phyloP scores from a whole-genome alignment of 2,113 vertebrate species.

The Nettapus auritus region DNA sequence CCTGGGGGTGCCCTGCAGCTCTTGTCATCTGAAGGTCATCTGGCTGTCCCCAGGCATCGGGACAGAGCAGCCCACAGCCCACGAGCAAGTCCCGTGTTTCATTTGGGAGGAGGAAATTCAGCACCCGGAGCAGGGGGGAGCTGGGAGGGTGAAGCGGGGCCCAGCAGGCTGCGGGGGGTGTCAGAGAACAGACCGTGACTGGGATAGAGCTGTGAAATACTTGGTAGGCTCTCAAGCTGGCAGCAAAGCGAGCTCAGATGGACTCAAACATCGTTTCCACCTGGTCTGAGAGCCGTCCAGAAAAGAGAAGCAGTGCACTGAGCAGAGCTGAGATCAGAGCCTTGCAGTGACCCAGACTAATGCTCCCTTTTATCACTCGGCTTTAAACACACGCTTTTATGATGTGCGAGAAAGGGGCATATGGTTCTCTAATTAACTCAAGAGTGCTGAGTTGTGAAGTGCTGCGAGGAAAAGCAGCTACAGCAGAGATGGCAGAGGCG shows the following conservation, averaged over 20 bases:
- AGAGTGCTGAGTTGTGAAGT: constrained; percentile 59
- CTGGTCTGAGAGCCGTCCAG: constrained; percentile 21
- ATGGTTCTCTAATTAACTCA: constrained; percentile 61
- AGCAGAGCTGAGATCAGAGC: constrained; percentile 6
- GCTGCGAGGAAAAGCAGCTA: constrained; percentile 42
- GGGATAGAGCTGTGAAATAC: constrained; percentile 23
- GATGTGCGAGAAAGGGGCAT: constrained; percentile 62
- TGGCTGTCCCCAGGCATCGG: background rate
- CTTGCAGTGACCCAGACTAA: constrained; percentile 8
- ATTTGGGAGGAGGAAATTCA: background rate
- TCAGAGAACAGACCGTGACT: constrained; percentile 23
- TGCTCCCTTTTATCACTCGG: constrained; percentile 46
- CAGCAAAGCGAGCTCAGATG: constrained; percentile 2
- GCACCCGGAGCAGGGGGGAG: background rate
- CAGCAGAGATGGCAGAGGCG: background rate
- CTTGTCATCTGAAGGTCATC: background rate
- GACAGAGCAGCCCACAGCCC: background rate
- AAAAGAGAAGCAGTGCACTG: background rate
- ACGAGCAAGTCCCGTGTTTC: background rate
- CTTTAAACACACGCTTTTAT: constrained; percentile 52
- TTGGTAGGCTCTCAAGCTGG: constrained; percentile 43
- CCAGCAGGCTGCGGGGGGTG: background rate
- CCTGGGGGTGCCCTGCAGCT: rapidly evolving
- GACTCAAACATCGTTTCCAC: constrained; percentile 44
- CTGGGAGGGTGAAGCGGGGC: background rate